Evolutionary conservation across 2,888 invertebrate genomes (phyloP).

Genomic region (Dione vanillae): DNA sequence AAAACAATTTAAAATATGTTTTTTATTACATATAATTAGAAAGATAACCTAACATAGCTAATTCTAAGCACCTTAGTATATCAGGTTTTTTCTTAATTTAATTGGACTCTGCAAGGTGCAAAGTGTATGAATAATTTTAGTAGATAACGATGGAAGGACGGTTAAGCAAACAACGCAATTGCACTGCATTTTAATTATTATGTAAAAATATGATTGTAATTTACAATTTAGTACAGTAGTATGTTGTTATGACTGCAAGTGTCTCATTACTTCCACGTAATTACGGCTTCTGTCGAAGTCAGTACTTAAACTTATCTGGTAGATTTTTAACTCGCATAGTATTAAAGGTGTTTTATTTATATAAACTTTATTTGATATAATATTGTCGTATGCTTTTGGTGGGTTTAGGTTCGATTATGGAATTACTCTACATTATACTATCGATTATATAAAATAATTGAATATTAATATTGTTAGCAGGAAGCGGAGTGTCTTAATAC

Average conservation of each 20-base stretch:
- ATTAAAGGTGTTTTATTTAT: not conserved
- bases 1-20: too few species aligned
- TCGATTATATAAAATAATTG: too few species aligned
- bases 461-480: too few species aligned
- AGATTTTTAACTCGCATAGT: not conserved
- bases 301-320: not conserved
- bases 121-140: slow-evolving; percentile 36
- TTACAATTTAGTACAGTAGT: slow-evolving; percentile 7
- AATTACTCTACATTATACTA: too few species aligned
- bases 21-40: not conserved
- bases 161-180: slow-evolving; percentile 36
- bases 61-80: slow-evolving; percentile 30
- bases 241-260: not conserved
- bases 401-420: too few species aligned
- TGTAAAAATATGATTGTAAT: slow-evolving; percentile 10
- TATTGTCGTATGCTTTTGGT: not conserved
- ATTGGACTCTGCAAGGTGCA: slow-evolving; percentile 35
- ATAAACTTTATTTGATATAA: not conserved
- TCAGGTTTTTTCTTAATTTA: slow-evolving; percentile 37
- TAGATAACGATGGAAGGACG: slow-evolving; percentile 23
- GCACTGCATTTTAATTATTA: slow-evolving; percentile 10
- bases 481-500: too few species aligned
- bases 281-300: not conserved
- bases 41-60: not conserved
- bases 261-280: slow-evolving; percentile 18